Evolutionary conservation across 1,140 invertebrate species (phyloP), one percentile per base, ranked within the genome.

Genomic region (Bicyclus anynana): DNA sequence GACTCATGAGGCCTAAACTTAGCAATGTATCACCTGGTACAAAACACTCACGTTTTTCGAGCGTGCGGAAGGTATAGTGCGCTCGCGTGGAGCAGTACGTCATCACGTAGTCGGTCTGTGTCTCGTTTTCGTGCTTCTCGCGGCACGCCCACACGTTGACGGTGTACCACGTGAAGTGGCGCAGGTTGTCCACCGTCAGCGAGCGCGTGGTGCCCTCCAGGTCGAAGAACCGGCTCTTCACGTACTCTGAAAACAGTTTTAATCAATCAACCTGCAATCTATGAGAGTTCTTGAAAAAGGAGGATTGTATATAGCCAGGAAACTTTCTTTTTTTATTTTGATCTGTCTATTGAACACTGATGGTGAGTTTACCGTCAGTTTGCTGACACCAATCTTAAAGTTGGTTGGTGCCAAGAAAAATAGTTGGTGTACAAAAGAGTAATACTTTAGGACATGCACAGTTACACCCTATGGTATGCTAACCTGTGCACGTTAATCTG

Each of bases 101-200:
- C 38, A 89, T 84, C 46, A 90, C 79, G 38, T 69, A 72, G 0
- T 80, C 75, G 2, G 63, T 29, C 0, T 53, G 23, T 0, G 46
- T 55, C 38, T 90, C 74, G 53, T 84, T 77, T 27, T 62, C 52
- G 38, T 81, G 72, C 42, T 72, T 75, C 54, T 92, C 90, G 7
- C 95, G 90, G 59, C 95, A 97, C 2, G 94, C 95, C 76, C 91
- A 89, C 18, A 96, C 89, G 46, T 89, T 90, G 26, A 96, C 92
- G 23, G 91, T 92, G 76, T 96, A 96, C 18, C 85, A 83, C 0
- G 93, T 92, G 79, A 92, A 96, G 82, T 96, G 95, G 12, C 91
- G 91, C 54, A 96, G 80, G 13, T 93, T 90, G 10, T 68, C 83
- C 61, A 96, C 91, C 0, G 89, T 88, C 53, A 92, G 90, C n/a